These are phyloP conservation scores for Gephyroberyx darwinii DNA, from an alignment of 2,797 vertebrate species.

Conservation along the genomic window DNA sequence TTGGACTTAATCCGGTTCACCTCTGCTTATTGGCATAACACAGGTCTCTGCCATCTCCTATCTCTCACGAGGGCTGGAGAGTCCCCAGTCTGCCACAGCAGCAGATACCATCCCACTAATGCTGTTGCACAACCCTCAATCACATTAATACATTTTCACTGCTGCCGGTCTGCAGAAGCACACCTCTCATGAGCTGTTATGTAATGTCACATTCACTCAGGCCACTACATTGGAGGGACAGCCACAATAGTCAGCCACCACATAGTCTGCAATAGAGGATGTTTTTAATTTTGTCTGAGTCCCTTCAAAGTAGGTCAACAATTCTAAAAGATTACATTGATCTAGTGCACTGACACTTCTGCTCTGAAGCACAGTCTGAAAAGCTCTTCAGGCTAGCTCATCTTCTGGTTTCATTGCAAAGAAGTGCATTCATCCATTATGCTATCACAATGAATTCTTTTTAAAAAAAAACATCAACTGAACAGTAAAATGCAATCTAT, in stretches of 20 bases:
- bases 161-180: conserved; percentile 53
- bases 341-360: conserved; percentile 4
- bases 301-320: conserved; percentile 28
- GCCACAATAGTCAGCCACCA: conserved; percentile 38
- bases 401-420: conserved; percentile 8
- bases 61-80: conserved; percentile 63
- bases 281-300: conserved; percentile 24
- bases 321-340: conserved; percentile 33
- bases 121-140: conserved; percentile 81
- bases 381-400: conserved; percentile 41
- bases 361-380: conserved; percentile 26
- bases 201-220: conserved; percentile 59
- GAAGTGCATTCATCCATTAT: conserved; percentile 18
- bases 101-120: conserved; percentile 79
- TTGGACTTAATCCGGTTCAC: conserved; percentile 70
- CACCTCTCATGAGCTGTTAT: conserved; percentile 67
- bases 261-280: conserved; percentile 25
- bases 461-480: no score
- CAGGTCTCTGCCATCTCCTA: conserved; percentile 65
- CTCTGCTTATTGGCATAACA: conserved; percentile 77
- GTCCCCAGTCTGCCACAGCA: conserved; percentile 56
- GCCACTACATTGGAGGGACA: conserved; percentile 39
- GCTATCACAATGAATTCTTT: neutral
- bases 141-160: conserved; percentile 74
- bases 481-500: neutral